phyloP scores from a whole-genome alignment of 2,113 vertebrate species.

The Aplodontia rufa region DNA sequence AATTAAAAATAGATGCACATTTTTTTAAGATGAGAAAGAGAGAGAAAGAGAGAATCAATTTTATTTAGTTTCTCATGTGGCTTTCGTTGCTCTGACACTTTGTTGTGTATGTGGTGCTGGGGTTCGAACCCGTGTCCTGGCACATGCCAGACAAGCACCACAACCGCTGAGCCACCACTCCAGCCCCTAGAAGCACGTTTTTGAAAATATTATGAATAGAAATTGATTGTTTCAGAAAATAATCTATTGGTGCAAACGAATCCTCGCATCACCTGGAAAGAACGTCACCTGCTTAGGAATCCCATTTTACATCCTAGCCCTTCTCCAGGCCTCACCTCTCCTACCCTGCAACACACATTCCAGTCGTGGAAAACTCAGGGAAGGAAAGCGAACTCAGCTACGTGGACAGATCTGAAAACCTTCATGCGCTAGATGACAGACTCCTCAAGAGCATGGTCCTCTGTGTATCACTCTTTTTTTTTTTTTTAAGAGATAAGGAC shows the following conservation, averaged over 20 bases:
- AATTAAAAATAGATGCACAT: neutral
- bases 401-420: neutral
- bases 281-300: neutral
- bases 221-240: slow-evolving; percentile 25
- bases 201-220: neutral
- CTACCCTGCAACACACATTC: too few relatives aligned
- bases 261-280: neutral
- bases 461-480: neutral
- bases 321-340: neutral
- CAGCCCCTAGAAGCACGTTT: neutral
- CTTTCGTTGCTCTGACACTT: too few relatives aligned
- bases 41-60: too few relatives aligned
- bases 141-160: too few relatives aligned
- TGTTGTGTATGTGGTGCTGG: too few relatives aligned
- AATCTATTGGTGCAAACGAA: neutral
- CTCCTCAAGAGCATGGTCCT: neutral
- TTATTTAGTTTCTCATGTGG: too few relatives aligned
- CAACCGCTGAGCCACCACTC: too few relatives aligned
- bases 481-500: too few relatives aligned
- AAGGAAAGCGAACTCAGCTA: too few relatives aligned
- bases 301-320: neutral
- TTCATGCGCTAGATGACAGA: neutral
- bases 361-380: too few relatives aligned
- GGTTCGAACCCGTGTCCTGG: too few relatives aligned
- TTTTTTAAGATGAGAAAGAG: too few relatives aligned